Evolutionary conservation across 2,888 invertebrate genomes (phyloP).

Genomic region (Drosophila algonquin): DNA sequence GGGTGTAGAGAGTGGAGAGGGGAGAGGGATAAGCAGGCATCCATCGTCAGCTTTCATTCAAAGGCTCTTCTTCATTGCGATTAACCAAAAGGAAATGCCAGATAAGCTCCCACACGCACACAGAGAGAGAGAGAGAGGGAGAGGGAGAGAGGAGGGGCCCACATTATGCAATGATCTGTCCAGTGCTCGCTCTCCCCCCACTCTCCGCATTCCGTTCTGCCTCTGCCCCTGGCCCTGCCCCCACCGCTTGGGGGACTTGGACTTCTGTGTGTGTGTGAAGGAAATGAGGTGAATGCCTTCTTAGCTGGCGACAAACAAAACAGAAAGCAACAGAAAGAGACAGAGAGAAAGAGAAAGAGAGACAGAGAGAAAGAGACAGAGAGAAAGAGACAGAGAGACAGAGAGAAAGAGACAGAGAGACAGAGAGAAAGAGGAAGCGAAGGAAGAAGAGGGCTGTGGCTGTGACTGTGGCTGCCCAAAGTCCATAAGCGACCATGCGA

Average conservation of each 20-base stretch:
- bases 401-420: background rate
- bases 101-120: constrained; percentile 15
- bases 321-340: constrained; percentile 40
- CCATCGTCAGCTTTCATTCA: constrained; percentile 9
- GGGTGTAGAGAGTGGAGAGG: background rate
- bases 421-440: constrained; percentile 19
- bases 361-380: constrained; percentile 10
- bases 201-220: constrained; percentile 8
- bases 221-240: background rate
- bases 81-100: background rate
- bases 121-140: constrained; percentile 17
- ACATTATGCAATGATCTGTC: constrained; percentile 67
- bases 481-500: constrained; percentile 63
- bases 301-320: constrained; percentile 68
- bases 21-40: background rate
- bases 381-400: constrained; percentile 11
- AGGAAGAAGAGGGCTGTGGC: constrained; percentile 15
- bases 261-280: constrained; percentile 20
- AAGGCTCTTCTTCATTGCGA: background rate
- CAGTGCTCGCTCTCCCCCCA: constrained; percentile 5
- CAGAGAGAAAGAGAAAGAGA: constrained; percentile 17
- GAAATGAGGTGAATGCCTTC: constrained; percentile 79
- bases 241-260: no score
- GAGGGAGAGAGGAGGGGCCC: constrained; percentile 33
- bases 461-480: constrained; percentile 42